Evolutionary conservation across 1,140 invertebrate genomes (phyloP).

Genomic region (Zaprionus capensis): DNA sequence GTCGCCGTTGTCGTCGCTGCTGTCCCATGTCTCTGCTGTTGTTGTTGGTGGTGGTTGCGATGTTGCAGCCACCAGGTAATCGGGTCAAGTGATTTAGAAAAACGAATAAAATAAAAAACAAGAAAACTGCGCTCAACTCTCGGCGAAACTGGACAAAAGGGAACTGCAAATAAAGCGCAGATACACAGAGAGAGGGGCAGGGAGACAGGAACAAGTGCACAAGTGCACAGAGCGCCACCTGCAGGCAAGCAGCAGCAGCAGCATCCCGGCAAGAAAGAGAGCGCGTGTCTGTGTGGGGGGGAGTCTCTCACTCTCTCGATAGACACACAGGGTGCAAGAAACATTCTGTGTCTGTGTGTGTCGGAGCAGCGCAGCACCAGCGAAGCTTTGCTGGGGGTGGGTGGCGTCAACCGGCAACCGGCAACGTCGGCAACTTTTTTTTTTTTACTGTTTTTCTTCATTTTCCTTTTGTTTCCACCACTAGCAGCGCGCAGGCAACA

Average conservation of each 20-base stretch:
- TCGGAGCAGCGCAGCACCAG: slow-evolving; percentile 3
- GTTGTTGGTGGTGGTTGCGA: slow-evolving; percentile 11
- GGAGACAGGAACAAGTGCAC: slow-evolving; percentile 35
- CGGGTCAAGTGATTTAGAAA: slow-evolving; percentile 80
- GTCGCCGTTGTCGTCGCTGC: not conserved
- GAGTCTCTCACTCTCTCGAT: slow-evolving; percentile 26
- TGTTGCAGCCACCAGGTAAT: slow-evolving; percentile 74
- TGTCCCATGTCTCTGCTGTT: slow-evolving; percentile 8
- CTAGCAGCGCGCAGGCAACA: slow-evolving; percentile 23
- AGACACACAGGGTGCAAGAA: slow-evolving; percentile 46
- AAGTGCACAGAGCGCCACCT: slow-evolving; percentile 65
- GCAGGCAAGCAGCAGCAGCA: slow-evolving; percentile 35
- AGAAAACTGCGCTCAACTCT: slow-evolving; percentile 53
- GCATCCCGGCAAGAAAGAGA: slow-evolving; percentile 26
- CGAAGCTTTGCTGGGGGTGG: slow-evolving; percentile 51
- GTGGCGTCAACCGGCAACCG: slow-evolving; percentile 58
- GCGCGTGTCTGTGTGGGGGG: slow-evolving; percentile 27
- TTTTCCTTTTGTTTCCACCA: slow-evolving; percentile 39
- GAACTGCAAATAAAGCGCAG: slow-evolving; percentile 33
- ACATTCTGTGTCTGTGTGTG: slow-evolving; percentile 20
- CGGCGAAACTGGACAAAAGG: slow-evolving; percentile 35
- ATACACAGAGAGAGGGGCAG: slow-evolving; percentile 5
- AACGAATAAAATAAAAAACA: slow-evolving; percentile 51
- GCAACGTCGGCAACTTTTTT: slow-evolving; percentile 48
- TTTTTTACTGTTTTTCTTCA: slow-evolving; percentile 52